Conservation (phyloP, 2,797 vertebrate genomes). For the Psittacula derbiana region DNA sequence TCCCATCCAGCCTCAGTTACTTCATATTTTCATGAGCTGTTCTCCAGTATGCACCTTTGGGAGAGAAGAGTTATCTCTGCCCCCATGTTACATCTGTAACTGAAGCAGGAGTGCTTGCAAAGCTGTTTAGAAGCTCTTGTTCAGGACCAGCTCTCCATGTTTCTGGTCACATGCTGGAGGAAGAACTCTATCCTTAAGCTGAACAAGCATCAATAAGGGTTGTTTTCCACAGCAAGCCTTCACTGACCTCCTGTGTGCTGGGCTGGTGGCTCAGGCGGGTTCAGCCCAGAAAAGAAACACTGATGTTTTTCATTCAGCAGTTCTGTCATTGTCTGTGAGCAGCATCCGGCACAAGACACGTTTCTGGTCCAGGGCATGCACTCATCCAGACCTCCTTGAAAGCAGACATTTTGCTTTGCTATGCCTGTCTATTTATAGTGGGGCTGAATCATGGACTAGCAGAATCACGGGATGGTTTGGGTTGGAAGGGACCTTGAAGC, state of each 20-base stretch:
- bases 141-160: not conserved
- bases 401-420: not conserved
- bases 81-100: not conserved
- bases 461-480: not conserved
- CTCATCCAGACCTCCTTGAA: not conserved
- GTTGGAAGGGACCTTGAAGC: not conserved
- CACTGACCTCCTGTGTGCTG: not conserved
- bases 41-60: not conserved
- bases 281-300: not conserved
- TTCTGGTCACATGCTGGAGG: not conserved
- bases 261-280: not conserved
- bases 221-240: not conserved
- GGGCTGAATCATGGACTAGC: not conserved
- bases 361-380: not conserved
- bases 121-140: not conserved
- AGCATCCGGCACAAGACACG: not conserved
- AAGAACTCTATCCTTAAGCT: not conserved
- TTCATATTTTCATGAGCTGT: not conserved
- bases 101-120: not conserved
- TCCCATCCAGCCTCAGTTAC: not conserved
- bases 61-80: not conserved
- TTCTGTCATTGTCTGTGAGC: not conserved
- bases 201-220: not conserved
- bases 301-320: not conserved
- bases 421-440: accelerated